Evolutionary conservation across 2,888 invertebrate species (phyloP).

Genomic region (Hoplodrina blanda): DNA sequence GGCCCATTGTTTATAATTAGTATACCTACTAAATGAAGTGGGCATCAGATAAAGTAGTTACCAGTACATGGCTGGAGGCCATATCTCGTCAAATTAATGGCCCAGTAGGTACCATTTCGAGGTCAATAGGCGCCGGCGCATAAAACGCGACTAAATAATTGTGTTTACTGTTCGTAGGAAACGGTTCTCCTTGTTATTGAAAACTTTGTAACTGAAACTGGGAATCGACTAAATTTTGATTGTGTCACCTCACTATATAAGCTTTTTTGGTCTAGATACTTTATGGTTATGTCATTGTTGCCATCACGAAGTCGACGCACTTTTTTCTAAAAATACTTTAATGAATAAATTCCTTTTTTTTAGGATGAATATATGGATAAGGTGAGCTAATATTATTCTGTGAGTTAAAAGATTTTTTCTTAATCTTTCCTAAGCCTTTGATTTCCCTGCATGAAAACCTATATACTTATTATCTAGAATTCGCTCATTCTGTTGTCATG

Average conservation of each 20-base stretch:
- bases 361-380: too few relatives aligned
- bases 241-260: constrained; percentile 11
- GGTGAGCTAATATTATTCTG: too few relatives aligned
- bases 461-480: not conserved
- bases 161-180: constrained; percentile 24
- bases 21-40: constrained; percentile 19
- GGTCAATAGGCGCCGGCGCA: constrained; percentile 58
- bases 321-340: not conserved
- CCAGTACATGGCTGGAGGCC: constrained; percentile 33
- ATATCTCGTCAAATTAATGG: constrained; percentile 61
- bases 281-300: too few relatives aligned
- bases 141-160: constrained; percentile 30
- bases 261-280: not conserved
- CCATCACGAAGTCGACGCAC: too few relatives aligned
- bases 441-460: not conserved
- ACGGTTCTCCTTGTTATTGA: constrained; percentile 22
- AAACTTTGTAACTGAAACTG: constrained; percentile 6
- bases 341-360: not conserved
- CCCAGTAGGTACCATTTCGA: constrained; percentile 52
- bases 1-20: constrained; percentile 29
- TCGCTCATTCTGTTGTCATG: not conserved
- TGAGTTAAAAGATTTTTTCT: not conserved
- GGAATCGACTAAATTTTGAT: constrained; percentile 30
- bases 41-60: constrained; percentile 34
- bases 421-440: not conserved